Evolutionary conservation across 2,797 vertebrate species (phyloP).

Genomic region (Sebastes trivittatus): DNA sequence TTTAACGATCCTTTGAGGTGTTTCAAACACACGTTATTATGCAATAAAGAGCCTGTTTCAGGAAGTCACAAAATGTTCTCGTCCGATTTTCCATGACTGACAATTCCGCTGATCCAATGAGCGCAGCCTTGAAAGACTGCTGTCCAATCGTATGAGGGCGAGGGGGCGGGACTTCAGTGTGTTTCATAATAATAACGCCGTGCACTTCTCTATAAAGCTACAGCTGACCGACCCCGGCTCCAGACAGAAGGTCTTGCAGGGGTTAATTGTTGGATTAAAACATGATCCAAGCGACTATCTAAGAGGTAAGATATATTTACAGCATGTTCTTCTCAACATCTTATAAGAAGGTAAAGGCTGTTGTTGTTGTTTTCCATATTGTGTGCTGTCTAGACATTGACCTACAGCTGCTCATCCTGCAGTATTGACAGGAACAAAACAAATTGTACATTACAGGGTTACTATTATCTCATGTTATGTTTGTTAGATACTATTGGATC

Average conservation of each 20-base stretch:
- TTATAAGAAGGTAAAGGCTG: neutral
- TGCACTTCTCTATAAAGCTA: neutral
- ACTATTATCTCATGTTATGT: neutral
- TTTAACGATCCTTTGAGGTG: fast-evolving
- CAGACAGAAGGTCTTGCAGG: fast-evolving
- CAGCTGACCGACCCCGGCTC: fast-evolving
- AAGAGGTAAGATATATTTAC: constrained; percentile 42
- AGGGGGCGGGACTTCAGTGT: constrained; percentile 30
- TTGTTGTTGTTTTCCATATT: neutral
- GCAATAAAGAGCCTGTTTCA: neutral
- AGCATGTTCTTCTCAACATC: neutral
- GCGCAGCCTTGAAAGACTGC: fast-evolving
- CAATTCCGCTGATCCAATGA: constrained; percentile 26
- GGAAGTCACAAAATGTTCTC: constrained; percentile 24
- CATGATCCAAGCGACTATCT: neutral
- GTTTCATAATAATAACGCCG: constrained; percentile 20
- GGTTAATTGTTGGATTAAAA: fast-evolving
- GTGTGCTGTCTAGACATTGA: neutral
- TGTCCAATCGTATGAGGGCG: constrained; percentile 14
- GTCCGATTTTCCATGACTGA: constrained; percentile 40
- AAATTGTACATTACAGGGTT: neutral
- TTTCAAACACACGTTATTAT: neutral
- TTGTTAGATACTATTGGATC: neutral
- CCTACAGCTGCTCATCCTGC: neutral
- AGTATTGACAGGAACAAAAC: neutral